Conservation (phyloP, 2,797 vertebrate species). For the Diglossa cyanea region DNA sequence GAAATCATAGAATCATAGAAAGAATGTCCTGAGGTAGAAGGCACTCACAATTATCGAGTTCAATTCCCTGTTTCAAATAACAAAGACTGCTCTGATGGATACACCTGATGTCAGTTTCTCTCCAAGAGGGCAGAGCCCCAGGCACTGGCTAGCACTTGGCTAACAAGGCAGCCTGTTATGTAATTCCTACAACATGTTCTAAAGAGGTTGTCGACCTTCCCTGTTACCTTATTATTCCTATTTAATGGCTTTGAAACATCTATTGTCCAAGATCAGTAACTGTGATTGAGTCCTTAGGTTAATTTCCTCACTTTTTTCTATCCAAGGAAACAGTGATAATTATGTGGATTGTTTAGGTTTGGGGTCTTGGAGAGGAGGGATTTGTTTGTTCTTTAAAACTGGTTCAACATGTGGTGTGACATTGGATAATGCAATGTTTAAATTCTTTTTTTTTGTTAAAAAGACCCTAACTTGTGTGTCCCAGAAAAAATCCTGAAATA, state of each 20-base stretch:
- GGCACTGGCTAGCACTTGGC: not conserved
- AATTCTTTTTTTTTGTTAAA: not conserved
- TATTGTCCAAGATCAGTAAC: not conserved
- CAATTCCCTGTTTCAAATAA: not conserved
- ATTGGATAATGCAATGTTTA: not conserved
- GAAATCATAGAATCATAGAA: not conserved
- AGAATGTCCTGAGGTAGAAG: not conserved
- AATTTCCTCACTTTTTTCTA: not conserved
- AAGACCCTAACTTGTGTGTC: not conserved
- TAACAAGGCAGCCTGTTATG: not conserved
- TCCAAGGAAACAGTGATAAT: not conserved
- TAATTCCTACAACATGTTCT: not conserved
- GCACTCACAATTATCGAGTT: too few relatives aligned
- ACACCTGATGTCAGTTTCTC: not conserved
- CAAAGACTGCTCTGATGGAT: not conserved
- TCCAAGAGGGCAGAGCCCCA: not conserved
- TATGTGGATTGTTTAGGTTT: not conserved
- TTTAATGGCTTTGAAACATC: not conserved
- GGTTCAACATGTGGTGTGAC: not conserved
- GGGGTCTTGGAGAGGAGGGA: fast-evolving
- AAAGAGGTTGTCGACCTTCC: not conserved
- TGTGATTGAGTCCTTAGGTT: not conserved
- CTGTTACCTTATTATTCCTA: not conserved
- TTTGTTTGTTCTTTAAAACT: not conserved
- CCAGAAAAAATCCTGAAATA: not conserved